Conservation (phyloP, 2,113 vertebrate genomes). For the Hyperopisus bebe region DNA sequence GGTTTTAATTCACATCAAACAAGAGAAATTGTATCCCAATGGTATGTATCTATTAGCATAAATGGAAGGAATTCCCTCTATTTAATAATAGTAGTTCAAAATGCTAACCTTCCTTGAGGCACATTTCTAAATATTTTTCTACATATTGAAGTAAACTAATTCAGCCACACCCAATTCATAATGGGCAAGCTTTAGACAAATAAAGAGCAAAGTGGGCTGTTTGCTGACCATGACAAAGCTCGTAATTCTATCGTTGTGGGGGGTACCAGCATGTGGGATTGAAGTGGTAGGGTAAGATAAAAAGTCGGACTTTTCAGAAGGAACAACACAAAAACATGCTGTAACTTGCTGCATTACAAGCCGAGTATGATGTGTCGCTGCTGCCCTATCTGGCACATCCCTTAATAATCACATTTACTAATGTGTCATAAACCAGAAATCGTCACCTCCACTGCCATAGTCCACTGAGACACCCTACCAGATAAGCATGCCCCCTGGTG, state of each 20-base stretch:
- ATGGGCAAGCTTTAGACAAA: background rate
- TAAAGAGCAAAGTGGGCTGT: background rate
- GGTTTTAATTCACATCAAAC: slow-evolving; percentile 5
- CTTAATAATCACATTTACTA: background rate
- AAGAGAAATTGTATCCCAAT: background rate
- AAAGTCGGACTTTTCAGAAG: background rate
- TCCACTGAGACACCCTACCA: background rate
- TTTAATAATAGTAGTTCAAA: background rate
- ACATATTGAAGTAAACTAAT: background rate
- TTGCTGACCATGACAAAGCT: background rate
- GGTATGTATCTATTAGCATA: background rate
- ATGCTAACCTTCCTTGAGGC: background rate
- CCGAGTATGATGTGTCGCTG: background rate
- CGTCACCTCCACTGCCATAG: background rate
- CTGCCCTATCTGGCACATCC: background rate
- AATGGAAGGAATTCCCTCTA: background rate
- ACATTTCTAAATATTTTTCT: background rate
- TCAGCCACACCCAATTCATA: background rate
- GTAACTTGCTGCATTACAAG: background rate
- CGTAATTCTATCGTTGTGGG: background rate
- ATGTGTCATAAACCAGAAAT: background rate
- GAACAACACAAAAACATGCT: background rate
- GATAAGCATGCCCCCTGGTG: background rate
- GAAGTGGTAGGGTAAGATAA: background rate
- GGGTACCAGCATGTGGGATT: background rate